phyloP scores from a whole-genome alignment of 2,888 invertebrate genomes.

The Cataglyphis cursor region DNA sequence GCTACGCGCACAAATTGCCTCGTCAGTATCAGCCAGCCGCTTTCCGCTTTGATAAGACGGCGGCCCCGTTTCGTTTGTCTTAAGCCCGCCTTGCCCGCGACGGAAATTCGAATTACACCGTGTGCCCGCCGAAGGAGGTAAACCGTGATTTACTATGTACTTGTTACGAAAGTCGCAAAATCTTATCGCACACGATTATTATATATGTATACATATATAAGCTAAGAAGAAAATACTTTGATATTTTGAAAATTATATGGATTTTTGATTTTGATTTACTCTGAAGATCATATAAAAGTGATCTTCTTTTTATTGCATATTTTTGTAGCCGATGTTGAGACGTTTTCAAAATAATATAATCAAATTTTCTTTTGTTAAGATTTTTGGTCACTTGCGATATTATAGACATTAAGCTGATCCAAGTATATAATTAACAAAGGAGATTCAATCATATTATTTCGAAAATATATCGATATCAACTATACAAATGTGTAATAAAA shows the following conservation, averaged over 20 bases:
- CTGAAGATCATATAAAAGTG: too few species aligned
- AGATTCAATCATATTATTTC: background rate
- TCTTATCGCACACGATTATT: background rate
- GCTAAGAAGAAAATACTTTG: too few species aligned
- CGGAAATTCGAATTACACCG: slow-evolving; percentile 50
- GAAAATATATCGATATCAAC: background rate
- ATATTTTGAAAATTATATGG: too few species aligned
- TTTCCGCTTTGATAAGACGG: slow-evolving; percentile 53
- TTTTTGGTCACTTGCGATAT: too few species aligned
- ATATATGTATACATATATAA: background rate
- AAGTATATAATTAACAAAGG: background rate
- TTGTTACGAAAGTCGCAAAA: slow-evolving; percentile 34
- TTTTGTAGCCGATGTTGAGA: background rate
- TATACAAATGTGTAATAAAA: background rate
- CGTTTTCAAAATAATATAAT: background rate
- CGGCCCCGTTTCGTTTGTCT: slow-evolving; percentile 44
- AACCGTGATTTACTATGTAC: slow-evolving; percentile 29
- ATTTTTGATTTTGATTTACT: too few species aligned
- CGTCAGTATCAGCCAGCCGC: slow-evolving; percentile 48
- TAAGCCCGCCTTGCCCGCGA: slow-evolving; percentile 53
- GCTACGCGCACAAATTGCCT: slow-evolving; percentile 60
- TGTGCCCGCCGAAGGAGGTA: slow-evolving; percentile 29
- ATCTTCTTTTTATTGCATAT: background rate
- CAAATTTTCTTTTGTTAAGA: background rate
- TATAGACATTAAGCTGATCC: background rate